These are phyloP conservation scores for Anarhynchus alexandrinus DNA, from an alignment of 2,113 vertebrate genomes.

Conservation along the genomic window DNA sequence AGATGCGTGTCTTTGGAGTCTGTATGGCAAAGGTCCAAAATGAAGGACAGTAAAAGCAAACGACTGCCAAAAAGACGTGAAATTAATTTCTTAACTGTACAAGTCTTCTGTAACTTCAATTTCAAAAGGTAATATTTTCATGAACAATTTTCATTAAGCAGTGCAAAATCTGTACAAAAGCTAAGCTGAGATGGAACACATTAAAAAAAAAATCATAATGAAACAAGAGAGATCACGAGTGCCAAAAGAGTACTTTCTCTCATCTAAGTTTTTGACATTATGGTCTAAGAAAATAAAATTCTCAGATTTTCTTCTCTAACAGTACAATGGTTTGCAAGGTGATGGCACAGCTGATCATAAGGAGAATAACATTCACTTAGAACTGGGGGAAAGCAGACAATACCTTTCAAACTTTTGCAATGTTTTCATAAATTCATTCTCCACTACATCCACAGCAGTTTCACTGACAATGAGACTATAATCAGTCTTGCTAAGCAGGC, in stretches of 20 bases:
- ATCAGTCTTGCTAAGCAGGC: neutral
- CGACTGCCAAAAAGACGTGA: neutral
- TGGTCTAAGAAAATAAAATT: neutral
- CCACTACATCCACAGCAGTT: neutral
- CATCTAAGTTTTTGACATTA: neutral
- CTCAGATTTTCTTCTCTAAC: neutral
- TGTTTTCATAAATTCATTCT: neutral
- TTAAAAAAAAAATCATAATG: neutral
- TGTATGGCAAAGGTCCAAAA: neutral
- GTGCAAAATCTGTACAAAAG: neutral
- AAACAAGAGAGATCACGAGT: neutral
- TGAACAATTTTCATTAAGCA: slow-evolving; percentile 5
- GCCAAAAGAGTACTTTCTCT: neutral
- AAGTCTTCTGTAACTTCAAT: neutral
- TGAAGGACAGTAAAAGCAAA: neutral
- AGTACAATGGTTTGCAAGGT: neutral
- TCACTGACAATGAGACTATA: neutral
- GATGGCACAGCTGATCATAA: neutral
- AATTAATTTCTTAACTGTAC: slow-evolving; percentile 27
- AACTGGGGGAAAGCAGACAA: neutral
- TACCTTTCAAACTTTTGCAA: neutral
- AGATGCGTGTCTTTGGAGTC: neutral
- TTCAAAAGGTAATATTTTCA: slow-evolving; percentile 16
- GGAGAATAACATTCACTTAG: neutral
- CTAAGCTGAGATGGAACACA: neutral